Base-by-base conservation (phyloP, 2,113 vertebrate species). In the Noturus placidus region DNA sequence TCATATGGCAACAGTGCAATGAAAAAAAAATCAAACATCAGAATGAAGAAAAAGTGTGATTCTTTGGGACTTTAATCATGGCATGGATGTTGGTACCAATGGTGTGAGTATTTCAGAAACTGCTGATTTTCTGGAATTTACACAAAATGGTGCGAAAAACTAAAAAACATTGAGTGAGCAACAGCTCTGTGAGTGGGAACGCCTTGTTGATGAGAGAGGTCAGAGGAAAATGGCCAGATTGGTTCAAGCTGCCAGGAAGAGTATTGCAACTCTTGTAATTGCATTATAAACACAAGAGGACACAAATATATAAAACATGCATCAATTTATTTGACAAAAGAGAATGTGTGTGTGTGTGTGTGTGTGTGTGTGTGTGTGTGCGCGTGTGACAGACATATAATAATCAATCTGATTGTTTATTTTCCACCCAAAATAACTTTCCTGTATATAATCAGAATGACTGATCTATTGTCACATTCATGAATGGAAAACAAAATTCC, bases 221-320 rank as follows among this genome's bases (percentile, higher is more conserved):
- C 52, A 54, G 11, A 54, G 11, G 52, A 54, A 54, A 54, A 54
- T 54, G 52, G 52, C 2, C 52, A 54, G 52, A 50, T 50, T 10
- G 46, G 9, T 50, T 50, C 46, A 50, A 50, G 46, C 46, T 50
- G 9, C 46, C 46, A 50, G 46, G 46, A 50, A 50, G 8, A 9
- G 8, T 50, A 10, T 10, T 10, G 46, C 9, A 50, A 50, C 46
- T 50, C 46, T 50, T 50, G 1, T 50, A 50, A 50, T 50, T 50
- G 42, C 10, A 52, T 78, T 11, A 33, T n/a, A 78, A 86, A 52
- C 25, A 81, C 77, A 87, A 69, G 46, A 42, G 33, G 56, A 61
- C 56, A 59, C 59, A 56, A 42, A 86, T 56, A 67, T 87, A 83
- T 87, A 87, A 87, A 87, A 87, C 86, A 87, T 87, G 86, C 86